Evolutionary conservation across 2,888 invertebrate species (phyloP), one percentile per base, ranked within the genome.

Genomic region (Cephus nigrinus): DNA sequence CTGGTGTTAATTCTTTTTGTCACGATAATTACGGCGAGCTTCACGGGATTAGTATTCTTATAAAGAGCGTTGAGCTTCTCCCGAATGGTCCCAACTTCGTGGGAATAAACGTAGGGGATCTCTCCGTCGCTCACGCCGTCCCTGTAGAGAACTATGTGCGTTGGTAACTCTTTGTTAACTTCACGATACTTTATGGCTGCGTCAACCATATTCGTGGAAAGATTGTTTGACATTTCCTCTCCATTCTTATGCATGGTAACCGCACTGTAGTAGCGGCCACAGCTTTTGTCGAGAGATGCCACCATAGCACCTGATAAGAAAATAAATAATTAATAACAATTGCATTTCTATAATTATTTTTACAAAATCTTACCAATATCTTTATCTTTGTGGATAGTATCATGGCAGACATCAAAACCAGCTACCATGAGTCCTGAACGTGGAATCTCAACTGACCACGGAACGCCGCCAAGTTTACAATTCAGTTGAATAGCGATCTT

Each of bases 81-180:
- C 78, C 94, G 94, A 0, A 96, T 92, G 11, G 92, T 90, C 0
- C 84, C 90, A 0, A 98, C 95, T 91, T 99, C 98, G 72, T 95
- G 95, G 1, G 95, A 93, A 12, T 94, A 92, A 0, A 98, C 98
- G 79, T 95, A 95, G 0, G 94, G 93, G 2, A 98, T 93, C 88
- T 98, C 97, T 0, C 98, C 98, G 84, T 98, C 98, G 1, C 98
- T 98, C 0, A 99, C 98, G 32, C 98, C 99, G 90, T 99, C 98
- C n/a, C 99, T 94, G 91, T 95, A 98, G 35, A 98, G 94, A 1
- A 98, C 88, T 75, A 99, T 96, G 0, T 94, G 93, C 0, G 93
- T 92, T 0, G 98, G 98, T 1, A 92, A 83, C 0, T 84, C 80
- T 0, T 87, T 86, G 34, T 94, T 93, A 0, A 88, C 73, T 3